These are phyloP conservation scores for Portunus trituberculatus DNA, from an alignment of 1,140 invertebrate species.

Conservation along the genomic window DNA sequence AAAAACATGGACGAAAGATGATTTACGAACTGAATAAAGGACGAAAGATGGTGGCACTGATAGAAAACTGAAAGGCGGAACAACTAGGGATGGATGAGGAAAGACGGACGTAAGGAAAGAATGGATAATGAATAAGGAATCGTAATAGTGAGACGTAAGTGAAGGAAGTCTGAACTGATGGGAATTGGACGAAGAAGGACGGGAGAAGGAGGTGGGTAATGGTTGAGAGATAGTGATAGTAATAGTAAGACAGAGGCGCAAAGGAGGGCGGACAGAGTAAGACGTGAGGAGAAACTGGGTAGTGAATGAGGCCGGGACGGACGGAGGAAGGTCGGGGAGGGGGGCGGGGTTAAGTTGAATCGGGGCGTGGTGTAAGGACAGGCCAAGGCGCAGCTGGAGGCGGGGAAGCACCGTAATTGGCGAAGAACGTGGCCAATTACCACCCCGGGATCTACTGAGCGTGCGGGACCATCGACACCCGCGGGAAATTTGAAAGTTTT, in stretches of 20 bases:
- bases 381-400: constrained; percentile 63
- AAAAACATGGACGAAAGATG: not conserved
- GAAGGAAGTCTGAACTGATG: not conserved
- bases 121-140: no score
- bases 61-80: not conserved
- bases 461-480: constrained; percentile 57
- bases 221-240: not conserved
- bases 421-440: constrained; percentile 74
- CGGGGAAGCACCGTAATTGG: constrained; percentile 72
- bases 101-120: no score
- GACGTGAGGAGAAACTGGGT: not conserved
- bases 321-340: no score
- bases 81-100: not conserved
- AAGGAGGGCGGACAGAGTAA: no score
- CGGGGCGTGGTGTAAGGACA: not conserved
- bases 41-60: not conserved
- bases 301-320: not conserved
- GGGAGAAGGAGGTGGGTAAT: not conserved
- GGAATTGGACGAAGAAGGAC: not conserved
- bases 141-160: not conserved
- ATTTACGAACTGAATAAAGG: no score
- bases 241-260: no score
- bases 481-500: constrained; percentile 70
- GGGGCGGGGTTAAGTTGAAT: not conserved
- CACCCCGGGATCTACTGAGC: constrained; percentile 54